Conservation (phyloP, 2,797 vertebrate genomes). For the Falco concolor region DNA sequence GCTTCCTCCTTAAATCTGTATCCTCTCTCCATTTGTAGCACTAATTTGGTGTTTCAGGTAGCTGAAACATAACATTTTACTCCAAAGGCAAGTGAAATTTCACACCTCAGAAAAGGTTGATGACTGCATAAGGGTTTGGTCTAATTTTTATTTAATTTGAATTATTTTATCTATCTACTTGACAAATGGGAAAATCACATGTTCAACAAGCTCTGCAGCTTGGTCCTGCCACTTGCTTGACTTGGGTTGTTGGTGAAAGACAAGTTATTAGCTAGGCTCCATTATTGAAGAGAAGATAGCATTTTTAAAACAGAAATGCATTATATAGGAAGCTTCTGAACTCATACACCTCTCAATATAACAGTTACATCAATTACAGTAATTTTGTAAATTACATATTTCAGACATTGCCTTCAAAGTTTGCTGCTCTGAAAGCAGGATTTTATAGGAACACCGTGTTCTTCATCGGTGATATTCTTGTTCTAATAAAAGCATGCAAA, state of each 20-base stretch:
- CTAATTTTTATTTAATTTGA: neutral
- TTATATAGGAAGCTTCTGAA: neutral
- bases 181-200: neutral
- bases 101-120: neutral
- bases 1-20: neutral
- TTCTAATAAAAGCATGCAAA: constrained; percentile 27
- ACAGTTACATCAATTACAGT: constrained; percentile 50
- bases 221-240: neutral
- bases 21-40: neutral
- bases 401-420: neutral
- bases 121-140: neutral
- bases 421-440: neutral
- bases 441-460: constrained; percentile 16
- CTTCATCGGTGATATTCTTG: neutral
- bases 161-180: neutral
- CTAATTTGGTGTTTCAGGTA: neutral
- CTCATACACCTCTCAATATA: neutral
- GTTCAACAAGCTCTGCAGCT: neutral
- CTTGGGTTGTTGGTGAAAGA: neutral
- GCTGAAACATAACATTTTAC: neutral
- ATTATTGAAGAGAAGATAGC: neutral
- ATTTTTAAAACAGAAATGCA: neutral
- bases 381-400: constrained; percentile 59
- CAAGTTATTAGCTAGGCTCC: neutral
- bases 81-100: neutral